Evolutionary conservation across 2,888 invertebrate genomes (phyloP).

Genomic region (Baccha elongata): DNA sequence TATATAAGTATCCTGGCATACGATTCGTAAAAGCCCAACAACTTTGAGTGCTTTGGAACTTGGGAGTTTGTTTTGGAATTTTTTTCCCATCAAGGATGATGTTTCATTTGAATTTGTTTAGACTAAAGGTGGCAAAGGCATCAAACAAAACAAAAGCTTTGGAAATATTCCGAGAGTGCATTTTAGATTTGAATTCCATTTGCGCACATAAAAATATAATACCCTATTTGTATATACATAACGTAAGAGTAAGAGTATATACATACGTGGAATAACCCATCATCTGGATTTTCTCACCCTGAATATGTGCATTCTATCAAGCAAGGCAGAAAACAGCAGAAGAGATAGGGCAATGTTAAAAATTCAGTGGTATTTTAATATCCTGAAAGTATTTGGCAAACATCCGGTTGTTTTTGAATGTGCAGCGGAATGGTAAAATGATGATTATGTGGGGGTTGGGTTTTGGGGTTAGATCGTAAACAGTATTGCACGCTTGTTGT

Average conservation of each 20-base stretch:
- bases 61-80: conserved; percentile 30
- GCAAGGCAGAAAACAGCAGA: not conserved
- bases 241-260: not conserved
- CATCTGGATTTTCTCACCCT: conserved; percentile 42
- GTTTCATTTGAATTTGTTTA: conserved; percentile 20
- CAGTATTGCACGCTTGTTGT: too few species aligned
- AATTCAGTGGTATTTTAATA: conserved; percentile 72
- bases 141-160: conserved; percentile 18
- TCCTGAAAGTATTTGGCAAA: conserved; percentile 74
- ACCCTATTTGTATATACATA: not conserved
- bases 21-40: conserved; percentile 18
- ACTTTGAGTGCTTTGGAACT: conserved; percentile 43
- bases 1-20: not conserved
- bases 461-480: not conserved
- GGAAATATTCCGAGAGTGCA: conserved; percentile 46
- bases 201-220: conserved; percentile 29
- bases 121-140: conserved; percentile 35
- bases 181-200: conserved; percentile 60
- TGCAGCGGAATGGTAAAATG: conserved; percentile 23
- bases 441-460: not conserved
- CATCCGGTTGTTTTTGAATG: conserved; percentile 69
- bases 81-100: conserved; percentile 31
- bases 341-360: conserved; percentile 38
- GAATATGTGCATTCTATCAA: conserved; percentile 15
- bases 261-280: conserved; percentile 9